Conservation (phyloP, 2,888 invertebrate genomes). For the Dinocampus coccinellae region DNA sequence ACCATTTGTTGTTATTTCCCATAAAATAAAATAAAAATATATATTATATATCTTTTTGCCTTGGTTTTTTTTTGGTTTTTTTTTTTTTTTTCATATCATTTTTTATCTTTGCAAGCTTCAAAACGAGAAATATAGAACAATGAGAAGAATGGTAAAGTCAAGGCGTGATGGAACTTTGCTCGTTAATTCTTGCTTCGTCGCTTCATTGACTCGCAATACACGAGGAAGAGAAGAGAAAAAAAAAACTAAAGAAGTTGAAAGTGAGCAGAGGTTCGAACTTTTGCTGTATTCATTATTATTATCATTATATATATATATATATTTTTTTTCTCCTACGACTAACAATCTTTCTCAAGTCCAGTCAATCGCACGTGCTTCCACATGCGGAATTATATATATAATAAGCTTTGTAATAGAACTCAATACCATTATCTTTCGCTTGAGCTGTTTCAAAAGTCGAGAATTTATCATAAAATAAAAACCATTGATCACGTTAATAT, state of each 20-base stretch:
- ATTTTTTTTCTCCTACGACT: background rate
- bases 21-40: background rate
- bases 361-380: slow-evolving; percentile 34
- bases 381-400: background rate
- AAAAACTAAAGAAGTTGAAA: background rate
- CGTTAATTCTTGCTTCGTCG: slow-evolving; percentile 34
- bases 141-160: slow-evolving; percentile 9
- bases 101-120: background rate
- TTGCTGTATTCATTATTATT: background rate
- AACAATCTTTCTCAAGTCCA: slow-evolving; percentile 28
- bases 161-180: slow-evolving; percentile 21
- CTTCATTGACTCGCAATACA: slow-evolving; percentile 36
- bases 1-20: slow-evolving; percentile 5
- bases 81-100: background rate
- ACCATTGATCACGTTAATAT: background rate
- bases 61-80: background rate
- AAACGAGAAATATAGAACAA: slow-evolving; percentile 9
- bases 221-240: slow-evolving; percentile 2
- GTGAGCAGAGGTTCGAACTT: background rate
- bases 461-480: background rate
- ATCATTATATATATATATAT: too few relatives aligned
- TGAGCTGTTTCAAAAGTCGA: background rate
- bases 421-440: background rate
- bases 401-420: background rate
- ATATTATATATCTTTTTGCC: background rate